These are phyloP conservation scores for Euclidia mi DNA, from an alignment of 2,888 invertebrate species.

Conservation along the genomic window DNA sequence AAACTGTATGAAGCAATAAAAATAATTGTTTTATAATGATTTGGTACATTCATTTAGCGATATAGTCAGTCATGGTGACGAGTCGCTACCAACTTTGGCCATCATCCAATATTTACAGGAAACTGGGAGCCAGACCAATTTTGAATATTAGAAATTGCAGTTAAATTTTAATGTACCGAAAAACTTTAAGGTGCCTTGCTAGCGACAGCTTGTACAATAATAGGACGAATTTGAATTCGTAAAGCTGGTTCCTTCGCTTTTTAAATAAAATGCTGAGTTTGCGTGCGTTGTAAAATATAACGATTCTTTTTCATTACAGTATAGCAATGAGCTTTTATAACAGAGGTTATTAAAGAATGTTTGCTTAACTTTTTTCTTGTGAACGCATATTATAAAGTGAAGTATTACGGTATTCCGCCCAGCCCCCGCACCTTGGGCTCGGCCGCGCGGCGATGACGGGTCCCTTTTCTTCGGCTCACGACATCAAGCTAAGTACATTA, in stretches of 20 bases:
- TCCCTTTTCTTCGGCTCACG: too few species aligned
- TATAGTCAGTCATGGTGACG: constrained; percentile 16
- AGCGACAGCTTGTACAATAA: constrained; percentile 40
- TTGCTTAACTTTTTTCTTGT: too few species aligned
- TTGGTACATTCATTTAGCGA: neutral
- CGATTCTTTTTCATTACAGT: neutral
- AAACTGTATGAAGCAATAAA: neutral
- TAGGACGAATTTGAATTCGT: constrained; percentile 41
- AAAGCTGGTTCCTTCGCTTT: constrained; percentile 10
- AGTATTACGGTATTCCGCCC: too few species aligned
- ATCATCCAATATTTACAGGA: constrained; percentile 37
- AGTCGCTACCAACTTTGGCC: constrained; percentile 30
- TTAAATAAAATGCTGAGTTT: constrained; percentile 16
- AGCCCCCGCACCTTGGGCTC: too few species aligned
- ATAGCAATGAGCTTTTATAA: neutral
- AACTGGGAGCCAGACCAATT: constrained; percentile 43
- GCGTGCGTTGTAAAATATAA: constrained; percentile 10
- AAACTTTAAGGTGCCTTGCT: constrained; percentile 29
- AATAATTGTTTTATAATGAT: neutral
- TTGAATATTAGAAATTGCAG: constrained; percentile 44
- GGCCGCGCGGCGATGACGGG: too few species aligned
- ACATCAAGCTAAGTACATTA: too few species aligned
- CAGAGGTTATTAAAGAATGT: neutral
- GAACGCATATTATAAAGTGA: too few species aligned
- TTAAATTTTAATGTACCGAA: constrained; percentile 36